phyloP scores from a whole-genome alignment of 2,797 vertebrate species.

The Champsocephalus gunnari region DNA sequence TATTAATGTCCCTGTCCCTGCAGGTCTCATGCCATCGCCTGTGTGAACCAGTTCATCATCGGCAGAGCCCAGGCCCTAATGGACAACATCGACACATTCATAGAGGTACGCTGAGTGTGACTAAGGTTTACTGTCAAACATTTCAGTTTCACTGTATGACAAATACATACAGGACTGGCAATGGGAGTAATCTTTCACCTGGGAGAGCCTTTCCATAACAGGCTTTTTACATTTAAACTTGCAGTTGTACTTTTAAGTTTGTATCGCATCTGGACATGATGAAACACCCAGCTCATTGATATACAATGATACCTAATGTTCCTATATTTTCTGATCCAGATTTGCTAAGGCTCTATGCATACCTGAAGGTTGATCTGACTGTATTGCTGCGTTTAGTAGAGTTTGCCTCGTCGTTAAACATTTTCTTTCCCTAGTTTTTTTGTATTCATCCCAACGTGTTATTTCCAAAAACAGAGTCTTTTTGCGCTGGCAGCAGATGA shows the following conservation, averaged over 20 bases:
- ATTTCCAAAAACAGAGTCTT: constrained; percentile 85
- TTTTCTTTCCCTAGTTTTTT: too few relatives aligned
- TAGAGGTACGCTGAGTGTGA: constrained; percentile 86
- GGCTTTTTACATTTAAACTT: too few relatives aligned
- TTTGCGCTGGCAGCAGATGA: constrained; percentile 95
- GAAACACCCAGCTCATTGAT: constrained; percentile 76
- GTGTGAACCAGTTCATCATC: constrained; percentile 98
- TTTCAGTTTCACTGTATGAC: too few relatives aligned
- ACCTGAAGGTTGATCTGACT: not conserved
- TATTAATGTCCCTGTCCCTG: not conserved
- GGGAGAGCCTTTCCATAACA: too few relatives aligned
- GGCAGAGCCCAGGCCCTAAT: constrained; percentile 95
- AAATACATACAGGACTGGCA: too few relatives aligned
- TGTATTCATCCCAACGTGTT: not conserved
- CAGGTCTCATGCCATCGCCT: constrained; percentile 95
- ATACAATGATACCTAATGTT: constrained; percentile 71
- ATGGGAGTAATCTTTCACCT: too few relatives aligned
- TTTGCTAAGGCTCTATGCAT: not conserved
- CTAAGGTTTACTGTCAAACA: too few relatives aligned
- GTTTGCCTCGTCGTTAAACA: not conserved
- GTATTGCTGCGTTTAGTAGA: not conserved
- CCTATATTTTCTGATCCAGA: constrained; percentile 75
- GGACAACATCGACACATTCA: constrained; percentile 97
- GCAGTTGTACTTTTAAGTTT: too few relatives aligned
- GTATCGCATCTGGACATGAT: constrained; percentile 69